These are phyloP conservation scores for Takifugu flavidus DNA, from an alignment of 2,113 vertebrate species.

Conservation along the genomic window DNA sequence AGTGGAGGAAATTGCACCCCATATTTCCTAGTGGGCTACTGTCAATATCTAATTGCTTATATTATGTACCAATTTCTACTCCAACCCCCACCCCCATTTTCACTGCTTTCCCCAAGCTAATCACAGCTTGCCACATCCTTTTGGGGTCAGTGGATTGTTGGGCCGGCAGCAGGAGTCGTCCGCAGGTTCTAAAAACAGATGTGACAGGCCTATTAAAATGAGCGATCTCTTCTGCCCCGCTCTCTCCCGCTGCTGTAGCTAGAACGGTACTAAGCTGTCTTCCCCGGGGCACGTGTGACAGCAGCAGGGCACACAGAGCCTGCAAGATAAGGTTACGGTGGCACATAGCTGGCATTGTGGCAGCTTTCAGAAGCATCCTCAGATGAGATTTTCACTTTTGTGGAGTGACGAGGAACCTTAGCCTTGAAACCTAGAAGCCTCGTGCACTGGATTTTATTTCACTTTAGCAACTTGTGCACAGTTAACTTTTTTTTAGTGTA, in stretches of 20 bases:
- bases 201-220: slow-evolving; percentile 77
- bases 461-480: background rate
- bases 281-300: slow-evolving; percentile 59
- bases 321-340: slow-evolving; percentile 69
- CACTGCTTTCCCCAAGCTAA: slow-evolving; percentile 47
- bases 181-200: slow-evolving; percentile 75
- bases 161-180: slow-evolving; percentile 60
- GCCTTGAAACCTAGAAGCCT: slow-evolving; percentile 38
- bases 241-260: slow-evolving; percentile 64
- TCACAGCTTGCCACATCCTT: slow-evolving; percentile 70
- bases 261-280: slow-evolving; percentile 69
- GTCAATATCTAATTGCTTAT: too few species aligned
- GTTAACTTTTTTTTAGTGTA: too few species aligned
- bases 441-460: background rate
- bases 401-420: slow-evolving; percentile 54
- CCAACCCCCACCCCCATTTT: slow-evolving; percentile 31
- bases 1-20: too few species aligned
- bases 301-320: slow-evolving; percentile 46
- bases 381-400: slow-evolving; percentile 63
- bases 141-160: slow-evolving; percentile 67
- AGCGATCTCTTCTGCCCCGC: slow-evolving; percentile 61
- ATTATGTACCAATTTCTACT: background rate
- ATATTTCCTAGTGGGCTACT: too few species aligned
- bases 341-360: slow-evolving; percentile 73
- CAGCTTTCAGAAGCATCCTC: slow-evolving; percentile 74